Evolutionary conservation across 2,888 invertebrate genomes (phyloP).

Genomic region (Elegia similella): DNA sequence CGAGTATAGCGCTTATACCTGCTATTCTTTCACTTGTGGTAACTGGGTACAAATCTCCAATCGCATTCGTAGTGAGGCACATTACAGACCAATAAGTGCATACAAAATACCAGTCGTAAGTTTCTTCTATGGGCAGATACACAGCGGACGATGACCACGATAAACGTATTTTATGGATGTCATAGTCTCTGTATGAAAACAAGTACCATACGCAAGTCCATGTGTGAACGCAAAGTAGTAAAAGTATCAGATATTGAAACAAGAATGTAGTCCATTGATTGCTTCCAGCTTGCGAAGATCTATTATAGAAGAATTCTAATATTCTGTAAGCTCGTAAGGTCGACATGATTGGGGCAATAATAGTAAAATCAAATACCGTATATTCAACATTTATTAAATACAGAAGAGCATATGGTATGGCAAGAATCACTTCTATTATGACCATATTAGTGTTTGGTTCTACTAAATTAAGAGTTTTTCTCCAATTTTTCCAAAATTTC

Average conservation of each 20-base stretch:
- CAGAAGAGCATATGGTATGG: conserved; percentile 61
- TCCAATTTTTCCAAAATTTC: conserved; percentile 68
- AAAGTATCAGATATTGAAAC: conserved; percentile 69
- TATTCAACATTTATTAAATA: conserved; percentile 44
- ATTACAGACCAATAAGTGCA: conserved; percentile 73
- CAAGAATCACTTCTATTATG: conserved; percentile 55
- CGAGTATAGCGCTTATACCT: conserved; percentile 57
- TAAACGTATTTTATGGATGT: conserved; percentile 52
- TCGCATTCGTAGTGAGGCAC: conserved; percentile 69
- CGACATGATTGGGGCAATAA: conserved; percentile 62
- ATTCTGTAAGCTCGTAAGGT: conserved; percentile 66
- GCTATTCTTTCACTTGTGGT: conserved; percentile 63
- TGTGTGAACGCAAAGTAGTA: conserved; percentile 68
- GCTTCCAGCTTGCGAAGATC: conserved; percentile 70
- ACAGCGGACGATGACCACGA: conserved; percentile 66
- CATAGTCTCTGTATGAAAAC: conserved; percentile 59
- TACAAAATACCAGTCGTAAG: conserved; percentile 70
- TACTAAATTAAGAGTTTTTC: conserved; percentile 69
- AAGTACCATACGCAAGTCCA: conserved; percentile 75
- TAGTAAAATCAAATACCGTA: conserved; percentile 48
- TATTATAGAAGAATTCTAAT: conserved; percentile 62
- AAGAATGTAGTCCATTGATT: conserved; percentile 75
- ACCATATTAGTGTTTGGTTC: conserved; percentile 61
- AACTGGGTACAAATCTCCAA: conserved; percentile 72
- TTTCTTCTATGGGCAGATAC: conserved; percentile 60